Percentiles rank a stretch among this genome's conserved stretches.
phyloP scores from a whole-genome alignment of 1,140 invertebrate species.

The Pygmarrhopalites habei region DNA sequence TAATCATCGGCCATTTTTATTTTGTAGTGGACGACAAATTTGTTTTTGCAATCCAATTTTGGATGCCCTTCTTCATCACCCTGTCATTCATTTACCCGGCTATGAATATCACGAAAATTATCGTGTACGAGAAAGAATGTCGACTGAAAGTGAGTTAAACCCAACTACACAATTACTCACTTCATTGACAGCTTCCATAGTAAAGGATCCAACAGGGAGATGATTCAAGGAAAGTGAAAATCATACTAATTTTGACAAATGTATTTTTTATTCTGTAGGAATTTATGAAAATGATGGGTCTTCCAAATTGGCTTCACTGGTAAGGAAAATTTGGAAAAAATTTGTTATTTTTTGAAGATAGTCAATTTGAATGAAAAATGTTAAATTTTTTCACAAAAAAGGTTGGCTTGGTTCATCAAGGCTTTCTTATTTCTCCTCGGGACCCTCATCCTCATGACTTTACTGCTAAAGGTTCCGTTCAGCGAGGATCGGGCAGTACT shows the following conservation, averaged over 20 bases:
- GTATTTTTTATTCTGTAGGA: conserved; percentile 51
- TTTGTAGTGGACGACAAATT: too few relatives aligned
- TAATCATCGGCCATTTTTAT: too few relatives aligned
- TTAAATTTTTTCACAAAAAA: too few relatives aligned
- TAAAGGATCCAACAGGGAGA: too few relatives aligned
- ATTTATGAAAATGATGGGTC: conserved; percentile 80
- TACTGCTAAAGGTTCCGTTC: conserved; percentile 43
- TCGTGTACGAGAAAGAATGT: conserved; percentile 51
- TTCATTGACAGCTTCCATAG: too few relatives aligned
- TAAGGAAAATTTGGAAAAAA: too few relatives aligned
- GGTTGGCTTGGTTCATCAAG: conserved; percentile 71
- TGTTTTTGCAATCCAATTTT: conserved; percentile 56
- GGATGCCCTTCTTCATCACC: conserved; percentile 68
- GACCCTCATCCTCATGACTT: conserved; percentile 49
- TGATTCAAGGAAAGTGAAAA: conserved; percentile 41
- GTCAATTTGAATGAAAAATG: too few relatives aligned
- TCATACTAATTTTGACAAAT: not conserved
- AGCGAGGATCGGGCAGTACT: conserved; percentile 43
- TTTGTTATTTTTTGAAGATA: too few relatives aligned
- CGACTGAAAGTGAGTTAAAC: conserved; percentile 45
- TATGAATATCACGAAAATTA: conserved; percentile 65
- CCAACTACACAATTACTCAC: not conserved
- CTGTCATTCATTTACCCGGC: conserved; percentile 68
- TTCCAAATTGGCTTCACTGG: conserved; percentile 74
- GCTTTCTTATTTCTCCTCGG: conserved; percentile 62